Percentiles rank a stretch among this genome's conserved stretches.
These are phyloP conservation scores for Epinotia nisella DNA, from an alignment of 2,888 invertebrate species.

Conservation along the genomic window DNA sequence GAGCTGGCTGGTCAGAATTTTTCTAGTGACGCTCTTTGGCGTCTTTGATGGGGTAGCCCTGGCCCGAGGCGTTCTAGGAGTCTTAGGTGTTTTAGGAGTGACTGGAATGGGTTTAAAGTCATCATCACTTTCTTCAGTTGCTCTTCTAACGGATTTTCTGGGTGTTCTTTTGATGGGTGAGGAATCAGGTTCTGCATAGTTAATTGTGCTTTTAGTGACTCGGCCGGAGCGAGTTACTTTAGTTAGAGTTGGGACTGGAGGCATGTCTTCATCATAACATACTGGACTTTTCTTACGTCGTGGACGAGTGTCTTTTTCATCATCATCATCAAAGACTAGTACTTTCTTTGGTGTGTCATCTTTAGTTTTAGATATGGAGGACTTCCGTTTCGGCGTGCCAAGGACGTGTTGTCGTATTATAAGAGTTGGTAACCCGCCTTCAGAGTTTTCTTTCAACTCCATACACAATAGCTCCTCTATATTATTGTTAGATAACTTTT, in stretches of 20 bases:
- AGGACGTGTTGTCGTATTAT: slow-evolving; percentile 70
- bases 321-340: slow-evolving; percentile 68
- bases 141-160: slow-evolving; percentile 57
- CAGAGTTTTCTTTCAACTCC: slow-evolving; percentile 75
- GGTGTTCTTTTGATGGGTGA: slow-evolving; percentile 66
- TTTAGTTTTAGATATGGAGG: slow-evolving; percentile 59
- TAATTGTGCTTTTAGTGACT: slow-evolving; percentile 57
- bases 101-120: slow-evolving; percentile 64
- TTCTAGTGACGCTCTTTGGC: slow-evolving; percentile 66
- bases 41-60: slow-evolving; percentile 53
- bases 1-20: slow-evolving; percentile 68
- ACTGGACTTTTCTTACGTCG: slow-evolving; percentile 19
- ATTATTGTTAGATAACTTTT: slow-evolving; percentile 58
- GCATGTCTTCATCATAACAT: slow-evolving; percentile 34
- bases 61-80: slow-evolving; percentile 43
- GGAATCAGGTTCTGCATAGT: slow-evolving; percentile 65
- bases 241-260: slow-evolving; percentile 25
- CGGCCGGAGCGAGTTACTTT: slow-evolving; percentile 63
- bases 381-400: slow-evolving; percentile 70
- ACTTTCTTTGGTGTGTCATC: slow-evolving; percentile 72
- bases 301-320: slow-evolving; percentile 52
- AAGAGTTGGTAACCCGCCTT: slow-evolving; percentile 75
- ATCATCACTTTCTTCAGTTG: slow-evolving; percentile 65
- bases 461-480: slow-evolving; percentile 70
- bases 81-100: slow-evolving; percentile 54